A percentile compares a stretch with the other conserved stretches of the same genome.
Conservation (phyloP, 2,113 vertebrate species). For the Tetrax tetrax region DNA sequence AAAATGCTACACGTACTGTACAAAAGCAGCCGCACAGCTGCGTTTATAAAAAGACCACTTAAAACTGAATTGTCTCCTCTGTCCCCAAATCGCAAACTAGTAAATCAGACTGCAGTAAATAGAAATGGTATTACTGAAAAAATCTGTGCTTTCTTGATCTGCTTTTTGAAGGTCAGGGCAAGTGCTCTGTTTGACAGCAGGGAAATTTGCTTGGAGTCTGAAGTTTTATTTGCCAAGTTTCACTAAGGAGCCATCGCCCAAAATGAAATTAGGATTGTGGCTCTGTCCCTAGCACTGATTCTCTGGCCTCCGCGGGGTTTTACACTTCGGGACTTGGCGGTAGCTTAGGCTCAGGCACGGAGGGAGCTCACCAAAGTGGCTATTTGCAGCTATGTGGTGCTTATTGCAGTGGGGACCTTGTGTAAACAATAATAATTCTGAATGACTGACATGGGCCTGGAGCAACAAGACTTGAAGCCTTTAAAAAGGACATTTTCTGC, state of each 20-base stretch:
- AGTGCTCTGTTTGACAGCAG: neutral
- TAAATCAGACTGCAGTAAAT: neutral
- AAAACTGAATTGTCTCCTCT: neutral
- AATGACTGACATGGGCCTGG: constrained; percentile 41
- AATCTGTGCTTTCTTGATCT: neutral
- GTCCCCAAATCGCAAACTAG: neutral
- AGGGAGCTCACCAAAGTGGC: neutral
- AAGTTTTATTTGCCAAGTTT: constrained; percentile 6
- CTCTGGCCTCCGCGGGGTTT: neutral
- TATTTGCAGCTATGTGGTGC: neutral
- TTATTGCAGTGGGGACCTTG: constrained; percentile 21
- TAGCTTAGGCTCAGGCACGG: neutral
- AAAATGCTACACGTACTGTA: neutral
- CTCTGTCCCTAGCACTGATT: neutral
- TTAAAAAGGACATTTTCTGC: constrained; percentile 33
- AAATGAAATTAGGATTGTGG: neutral
- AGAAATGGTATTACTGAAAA: neutral
- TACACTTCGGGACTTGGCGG: neutral
- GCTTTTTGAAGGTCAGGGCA: neutral
- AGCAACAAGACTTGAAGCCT: constrained; percentile 38
- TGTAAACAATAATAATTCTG: constrained; percentile 58
- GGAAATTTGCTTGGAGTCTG: neutral
- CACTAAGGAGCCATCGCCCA: neutral
- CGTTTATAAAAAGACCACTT: neutral
- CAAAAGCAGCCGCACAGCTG: neutral